Evolutionary conservation across 2,888 invertebrate species (phyloP).

Genomic region (Scaptomyza caliginosa): DNA sequence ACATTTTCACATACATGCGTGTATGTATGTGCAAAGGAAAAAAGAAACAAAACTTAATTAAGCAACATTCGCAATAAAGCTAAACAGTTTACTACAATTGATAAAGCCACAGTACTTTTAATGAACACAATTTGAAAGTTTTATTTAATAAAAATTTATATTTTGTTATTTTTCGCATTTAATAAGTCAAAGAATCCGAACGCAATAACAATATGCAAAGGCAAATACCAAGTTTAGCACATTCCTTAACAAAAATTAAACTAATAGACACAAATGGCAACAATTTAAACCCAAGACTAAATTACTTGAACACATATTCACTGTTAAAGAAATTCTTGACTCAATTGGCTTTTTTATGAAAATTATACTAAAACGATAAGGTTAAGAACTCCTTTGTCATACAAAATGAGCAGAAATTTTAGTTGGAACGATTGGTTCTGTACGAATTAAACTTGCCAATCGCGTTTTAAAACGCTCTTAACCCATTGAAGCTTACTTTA

Average conservation of each 20-base stretch:
- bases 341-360: too few relatives aligned
- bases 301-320: not conserved
- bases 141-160: not conserved
- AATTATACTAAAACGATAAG: too few relatives aligned
- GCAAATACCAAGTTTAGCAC: not conserved
- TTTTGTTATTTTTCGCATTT: not conserved
- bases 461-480: too few relatives aligned
- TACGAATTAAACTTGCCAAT: too few relatives aligned
- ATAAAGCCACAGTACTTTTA: constrained; percentile 35
- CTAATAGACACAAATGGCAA: not conserved
- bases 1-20: constrained; percentile 1
- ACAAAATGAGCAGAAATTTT: too few relatives aligned
- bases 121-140: not conserved
- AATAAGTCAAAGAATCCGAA: not conserved
- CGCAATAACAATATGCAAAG: not conserved
- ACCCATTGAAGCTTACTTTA: too few relatives aligned
- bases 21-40: not conserved
- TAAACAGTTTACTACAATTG: constrained; percentile 64
- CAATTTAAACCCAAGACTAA: not conserved
- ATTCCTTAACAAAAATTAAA: too few relatives aligned
- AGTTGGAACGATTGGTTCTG: too few relatives aligned
- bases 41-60: constrained; percentile 49
- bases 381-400: too few relatives aligned
- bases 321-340: not conserved
- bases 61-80: constrained; percentile 53